Evolutionary conservation across 2,797 vertebrate genomes (phyloP), one percentile per base, ranked within the genome.

Genomic region (Cuniculus paca): DNA sequence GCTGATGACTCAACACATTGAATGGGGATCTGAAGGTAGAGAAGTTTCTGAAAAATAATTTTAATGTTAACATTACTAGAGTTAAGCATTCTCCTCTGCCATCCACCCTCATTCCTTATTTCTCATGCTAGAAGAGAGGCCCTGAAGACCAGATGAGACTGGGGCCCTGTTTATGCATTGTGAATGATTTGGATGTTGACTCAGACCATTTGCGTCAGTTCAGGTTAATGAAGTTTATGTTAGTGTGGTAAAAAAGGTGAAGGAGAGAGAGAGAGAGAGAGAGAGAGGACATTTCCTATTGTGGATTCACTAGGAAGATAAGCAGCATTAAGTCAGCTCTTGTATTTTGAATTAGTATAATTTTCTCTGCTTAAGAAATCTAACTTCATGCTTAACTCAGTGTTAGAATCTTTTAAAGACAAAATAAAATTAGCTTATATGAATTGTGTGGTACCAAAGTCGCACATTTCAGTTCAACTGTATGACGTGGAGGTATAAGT

Each of bases 331-430:
- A 54, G 16, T 63, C 28, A n/a, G 45, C 58, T 65, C 52, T 89
- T 94, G 83, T 56, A 74, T 72, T 95, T 70, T 83, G 68, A 94
- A 94, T 75, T 31, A 42, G 54, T 45, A 4, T 93, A 70, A 70
- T 89, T 96, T 72, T 77, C 70, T 96, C 83, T 94, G 87, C 63
- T 75, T 91, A 75, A 83, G 83, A 92, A 95, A 86, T 92, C 50
- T 86, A 72, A 82, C 52, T 96, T 97, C 83, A 93, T 61, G 58
- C 79, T 90, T 93, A 56, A 88, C 60, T 94, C 28, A 50, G 61
- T 87, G 75, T 95, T 90, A 74, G 81, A 82, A 80, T 80, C 19
- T 80, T 91, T 94, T 93, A 89, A 95, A 96, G 60, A 89, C 2
- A 48, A 58, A 87, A 75, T 95, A 54, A 89, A 91, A 91, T 75